These are phyloP conservation scores for Ferrisia virgata DNA, from an alignment of 2,888 invertebrate species.

Conservation along the genomic window DNA sequence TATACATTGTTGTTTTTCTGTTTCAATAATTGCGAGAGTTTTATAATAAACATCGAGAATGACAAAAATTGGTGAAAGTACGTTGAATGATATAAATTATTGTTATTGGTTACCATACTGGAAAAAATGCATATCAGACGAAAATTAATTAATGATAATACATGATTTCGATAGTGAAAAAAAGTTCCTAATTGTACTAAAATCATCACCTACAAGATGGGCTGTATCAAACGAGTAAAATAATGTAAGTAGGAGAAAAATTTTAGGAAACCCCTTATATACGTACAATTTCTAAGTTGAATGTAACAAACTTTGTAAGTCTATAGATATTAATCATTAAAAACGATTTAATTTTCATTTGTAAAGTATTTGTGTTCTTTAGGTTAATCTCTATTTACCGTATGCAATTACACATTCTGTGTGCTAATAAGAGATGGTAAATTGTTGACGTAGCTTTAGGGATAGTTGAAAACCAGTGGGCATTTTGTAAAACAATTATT, in stretches of 20 bases:
- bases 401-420: too few relatives aligned
- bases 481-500: too few relatives aligned
- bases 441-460: too few relatives aligned
- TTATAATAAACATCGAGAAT: background rate
- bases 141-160: background rate
- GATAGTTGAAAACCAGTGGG: too few relatives aligned
- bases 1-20: background rate
- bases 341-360: conserved; percentile 18
- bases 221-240: background rate
- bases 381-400: background rate
- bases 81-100: background rate
- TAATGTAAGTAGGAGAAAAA: background rate
- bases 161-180: background rate
- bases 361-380: background rate
- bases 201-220: background rate
- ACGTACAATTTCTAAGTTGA: conserved; percentile 5
- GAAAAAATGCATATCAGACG: background rate
- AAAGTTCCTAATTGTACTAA: conserved; percentile 1
- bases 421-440: too few relatives aligned
- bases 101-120: background rate
- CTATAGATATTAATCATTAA: conserved; percentile 6
- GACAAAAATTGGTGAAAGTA: background rate
- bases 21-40: background rate
- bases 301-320: conserved; percentile 2
- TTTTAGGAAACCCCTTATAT: background rate